A percentile compares a stretch with the other conserved stretches of the same genome.
Evolutionary conservation across 2,113 vertebrate genomes (phyloP).

Genomic region (Nesoenas mayeri): DNA sequence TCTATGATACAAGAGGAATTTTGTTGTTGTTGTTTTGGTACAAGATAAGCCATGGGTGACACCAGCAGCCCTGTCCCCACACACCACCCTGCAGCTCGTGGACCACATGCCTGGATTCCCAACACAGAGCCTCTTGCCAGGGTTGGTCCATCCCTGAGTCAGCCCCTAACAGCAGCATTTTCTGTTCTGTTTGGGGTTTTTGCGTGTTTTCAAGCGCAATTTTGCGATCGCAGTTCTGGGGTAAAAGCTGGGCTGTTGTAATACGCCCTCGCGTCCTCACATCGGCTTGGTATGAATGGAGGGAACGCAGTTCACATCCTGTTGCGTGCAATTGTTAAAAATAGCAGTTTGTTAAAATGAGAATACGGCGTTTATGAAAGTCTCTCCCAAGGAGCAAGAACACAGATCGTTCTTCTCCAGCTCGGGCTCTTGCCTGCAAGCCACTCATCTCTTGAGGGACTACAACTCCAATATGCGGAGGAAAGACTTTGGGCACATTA

Average conservation of each 20-base stretch:
- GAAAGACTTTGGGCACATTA: accelerated
- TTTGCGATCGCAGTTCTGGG: conserved; percentile 16
- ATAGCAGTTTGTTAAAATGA: background rate
- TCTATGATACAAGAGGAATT: background rate
- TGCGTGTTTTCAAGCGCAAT: background rate
- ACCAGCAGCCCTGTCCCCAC: conserved; percentile 55
- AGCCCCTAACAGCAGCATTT: conserved; percentile 59
- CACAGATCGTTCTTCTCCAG: background rate
- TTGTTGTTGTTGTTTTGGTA: background rate
- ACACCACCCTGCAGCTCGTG: background rate
- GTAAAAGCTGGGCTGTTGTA: conserved; percentile 23
- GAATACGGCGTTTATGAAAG: accelerated
- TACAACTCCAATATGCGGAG: background rate
- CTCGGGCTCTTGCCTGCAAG: background rate
- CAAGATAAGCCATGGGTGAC: conserved; percentile 39
- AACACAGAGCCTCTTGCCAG: background rate
- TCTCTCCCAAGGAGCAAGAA: background rate
- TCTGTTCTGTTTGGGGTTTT: conserved; percentile 51
- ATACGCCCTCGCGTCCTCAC: background rate
- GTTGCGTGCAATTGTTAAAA: background rate
- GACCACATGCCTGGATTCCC: conserved; percentile 23
- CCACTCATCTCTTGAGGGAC: background rate
- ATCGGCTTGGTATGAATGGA: background rate
- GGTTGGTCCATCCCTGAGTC: conserved; percentile 45
- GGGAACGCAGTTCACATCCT: background rate